Evolutionary conservation across 2,888 invertebrate species (phyloP), one percentile per base, ranked within the genome.

Genomic region (Tholera decimalis): DNA sequence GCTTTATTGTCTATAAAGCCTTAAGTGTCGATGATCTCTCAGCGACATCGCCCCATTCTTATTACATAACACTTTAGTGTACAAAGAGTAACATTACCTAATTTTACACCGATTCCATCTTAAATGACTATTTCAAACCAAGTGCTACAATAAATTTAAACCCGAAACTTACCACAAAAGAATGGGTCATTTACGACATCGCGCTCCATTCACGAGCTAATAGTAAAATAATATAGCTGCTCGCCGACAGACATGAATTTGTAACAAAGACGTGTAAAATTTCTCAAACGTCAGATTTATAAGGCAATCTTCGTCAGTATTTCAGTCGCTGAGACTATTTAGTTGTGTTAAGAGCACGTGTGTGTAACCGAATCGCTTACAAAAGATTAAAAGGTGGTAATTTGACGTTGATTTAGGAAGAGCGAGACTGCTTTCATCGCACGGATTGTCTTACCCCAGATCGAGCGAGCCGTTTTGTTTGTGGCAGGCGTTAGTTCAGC

Each of bases 301-400:
- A 91, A 83, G 87, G 88, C 88, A 87, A 91, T 91, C 80, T 86
- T 81, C 72, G 88, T 87, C 90, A 85, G 88, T 90, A 88, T 91
- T 92, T 90, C 88, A 92, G 90, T 80, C 83, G 77, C 65, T 77
- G 73, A 69, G 83, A 82, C 84, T 85, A 83, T 89, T 86, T 88
- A 88, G 86, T 80, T 78, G 68, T 79, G 85, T 80, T 82, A 87
- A 82, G 89, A 89, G 91, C 93, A 93, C 92, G 92, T 92, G 91
- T 92, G 91, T 92, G 94, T 91, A 95, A 95, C 93, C 90, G 85
- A 92, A 94, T 93, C 92, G 89, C 87, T 89, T 85, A 90, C 93
- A 91, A 91, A 91, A 93, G 94, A 93, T 95, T 94, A 94, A 91
- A 92, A 93, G 91, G 92, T 94, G 93, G 93, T 94, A 94, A 94